phyloP scores from a whole-genome alignment of 2,797 vertebrate species.

The Pipistrellus kuhlii region DNA sequence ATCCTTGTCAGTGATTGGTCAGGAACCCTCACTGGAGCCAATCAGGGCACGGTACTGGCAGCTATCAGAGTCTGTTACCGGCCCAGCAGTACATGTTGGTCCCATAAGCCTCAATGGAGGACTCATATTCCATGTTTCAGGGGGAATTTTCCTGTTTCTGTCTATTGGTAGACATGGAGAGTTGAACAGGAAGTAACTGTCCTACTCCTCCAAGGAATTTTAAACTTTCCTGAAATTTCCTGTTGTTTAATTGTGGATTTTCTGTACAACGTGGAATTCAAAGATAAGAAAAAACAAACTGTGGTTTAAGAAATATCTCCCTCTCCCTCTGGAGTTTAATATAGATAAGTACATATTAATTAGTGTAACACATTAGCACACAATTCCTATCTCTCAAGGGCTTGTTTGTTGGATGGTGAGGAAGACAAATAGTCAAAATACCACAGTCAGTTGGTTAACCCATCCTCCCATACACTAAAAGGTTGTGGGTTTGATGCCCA shows the following conservation, averaged over 20 bases:
- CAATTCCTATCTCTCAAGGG: neutral
- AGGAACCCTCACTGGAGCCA: neutral
- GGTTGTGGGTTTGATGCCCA: neutral
- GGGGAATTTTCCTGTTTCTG: neutral
- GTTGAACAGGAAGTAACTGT: neutral
- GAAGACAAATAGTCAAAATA: neutral
- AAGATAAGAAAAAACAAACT: neutral
- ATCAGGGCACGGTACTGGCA: neutral
- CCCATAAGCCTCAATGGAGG: neutral
- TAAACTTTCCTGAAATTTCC: neutral
- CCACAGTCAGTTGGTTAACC: neutral
- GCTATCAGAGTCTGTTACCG: neutral
- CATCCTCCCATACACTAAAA: neutral
- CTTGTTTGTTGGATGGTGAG: neutral
- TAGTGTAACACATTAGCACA: neutral
- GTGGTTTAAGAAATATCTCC: neutral
- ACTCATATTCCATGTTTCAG: neutral
- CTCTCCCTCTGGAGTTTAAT: neutral
- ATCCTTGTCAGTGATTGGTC: neutral
- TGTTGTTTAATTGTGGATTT: constrained; percentile 1
- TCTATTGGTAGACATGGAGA: neutral
- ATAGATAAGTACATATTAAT: neutral
- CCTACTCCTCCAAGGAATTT: neutral
- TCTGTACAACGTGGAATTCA: neutral
- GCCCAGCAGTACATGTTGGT: neutral